These are phyloP conservation scores for Dromas ardeola DNA, from an alignment of 2,113 vertebrate species.

Conservation along the genomic window DNA sequence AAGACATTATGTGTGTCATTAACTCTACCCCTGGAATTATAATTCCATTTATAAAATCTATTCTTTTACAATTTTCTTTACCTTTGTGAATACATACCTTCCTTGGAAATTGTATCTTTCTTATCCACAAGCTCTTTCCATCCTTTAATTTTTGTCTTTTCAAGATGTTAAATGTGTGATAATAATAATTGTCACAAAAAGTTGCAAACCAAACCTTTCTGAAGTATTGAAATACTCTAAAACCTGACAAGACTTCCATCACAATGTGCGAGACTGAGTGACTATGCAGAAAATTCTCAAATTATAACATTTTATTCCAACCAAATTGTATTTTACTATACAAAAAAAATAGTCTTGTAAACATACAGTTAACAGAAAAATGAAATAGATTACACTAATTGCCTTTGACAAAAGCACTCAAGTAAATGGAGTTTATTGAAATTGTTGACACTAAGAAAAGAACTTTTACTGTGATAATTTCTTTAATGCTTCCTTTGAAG, in stretches of 20 bases:
- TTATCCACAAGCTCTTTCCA: neutral
- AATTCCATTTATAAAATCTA: neutral
- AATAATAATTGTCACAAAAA: neutral
- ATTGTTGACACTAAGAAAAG: slow-evolving; percentile 16
- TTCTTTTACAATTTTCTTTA: neutral
- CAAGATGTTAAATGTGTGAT: neutral
- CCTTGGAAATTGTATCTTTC: neutral
- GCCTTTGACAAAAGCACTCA: slow-evolving; percentile 43
- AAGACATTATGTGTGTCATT: neutral
- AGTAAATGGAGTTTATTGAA: slow-evolving; percentile 49
- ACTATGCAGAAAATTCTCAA: neutral
- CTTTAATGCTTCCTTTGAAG: slow-evolving; percentile 34
- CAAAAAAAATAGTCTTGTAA: neutral
- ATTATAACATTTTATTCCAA: neutral
- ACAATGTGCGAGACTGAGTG: neutral
- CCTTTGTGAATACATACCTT: neutral
- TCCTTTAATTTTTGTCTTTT: neutral
- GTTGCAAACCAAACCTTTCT: neutral
- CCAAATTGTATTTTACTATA: neutral
- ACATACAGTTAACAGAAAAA: slow-evolving; percentile 14
- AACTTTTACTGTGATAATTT: slow-evolving; percentile 23
- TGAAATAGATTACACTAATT: slow-evolving; percentile 46
- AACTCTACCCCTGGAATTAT: neutral
- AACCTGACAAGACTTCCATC: neutral
- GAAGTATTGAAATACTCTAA: neutral